A percentile compares a stretch with the other conserved stretches of the same genome.
phyloP scores from a whole-genome alignment of 2,113 vertebrate genomes.

The Phaethornis superciliosus region DNA sequence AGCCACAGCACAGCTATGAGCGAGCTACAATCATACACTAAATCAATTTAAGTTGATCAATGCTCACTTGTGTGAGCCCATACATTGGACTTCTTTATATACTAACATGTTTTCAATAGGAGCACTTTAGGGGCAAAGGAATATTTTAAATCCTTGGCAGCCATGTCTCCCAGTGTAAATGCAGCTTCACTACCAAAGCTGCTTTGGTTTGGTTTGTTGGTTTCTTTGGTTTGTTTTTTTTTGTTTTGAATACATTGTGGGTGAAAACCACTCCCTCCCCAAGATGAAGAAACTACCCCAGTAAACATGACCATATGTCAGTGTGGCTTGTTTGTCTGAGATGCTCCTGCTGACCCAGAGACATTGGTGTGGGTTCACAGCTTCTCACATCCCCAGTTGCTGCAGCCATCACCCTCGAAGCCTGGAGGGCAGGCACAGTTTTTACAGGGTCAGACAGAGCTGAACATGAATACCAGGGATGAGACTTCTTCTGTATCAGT shows the following conservation, averaged over 20 bases:
- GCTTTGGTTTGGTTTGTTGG: not conserved
- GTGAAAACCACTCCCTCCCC: not conserved
- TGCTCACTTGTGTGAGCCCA: not conserved
- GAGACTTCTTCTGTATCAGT: not conserved
- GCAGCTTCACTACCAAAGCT: not conserved
- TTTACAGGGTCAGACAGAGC: not conserved
- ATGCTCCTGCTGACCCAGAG: not conserved
- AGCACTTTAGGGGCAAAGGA: not conserved
- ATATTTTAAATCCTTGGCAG: conserved; percentile 5
- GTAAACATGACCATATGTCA: fast-evolving
- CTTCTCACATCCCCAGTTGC: not conserved
- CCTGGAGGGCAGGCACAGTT: not conserved
- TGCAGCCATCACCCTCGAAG: not conserved
- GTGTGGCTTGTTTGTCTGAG: fast-evolving
- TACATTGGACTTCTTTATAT: not conserved
- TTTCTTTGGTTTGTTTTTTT: not conserved
- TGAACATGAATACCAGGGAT: not conserved
- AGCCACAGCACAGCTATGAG: not conserved
- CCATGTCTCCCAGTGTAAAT: not conserved
- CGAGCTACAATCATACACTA: not conserved
- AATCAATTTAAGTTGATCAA: not conserved
- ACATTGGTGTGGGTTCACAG: not conserved
- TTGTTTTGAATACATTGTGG: not conserved
- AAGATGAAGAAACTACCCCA: not conserved
- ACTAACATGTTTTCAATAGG: not conserved